phyloP scores from a whole-genome alignment of 2,113 vertebrate genomes.

The Monopterus albus region DNA sequence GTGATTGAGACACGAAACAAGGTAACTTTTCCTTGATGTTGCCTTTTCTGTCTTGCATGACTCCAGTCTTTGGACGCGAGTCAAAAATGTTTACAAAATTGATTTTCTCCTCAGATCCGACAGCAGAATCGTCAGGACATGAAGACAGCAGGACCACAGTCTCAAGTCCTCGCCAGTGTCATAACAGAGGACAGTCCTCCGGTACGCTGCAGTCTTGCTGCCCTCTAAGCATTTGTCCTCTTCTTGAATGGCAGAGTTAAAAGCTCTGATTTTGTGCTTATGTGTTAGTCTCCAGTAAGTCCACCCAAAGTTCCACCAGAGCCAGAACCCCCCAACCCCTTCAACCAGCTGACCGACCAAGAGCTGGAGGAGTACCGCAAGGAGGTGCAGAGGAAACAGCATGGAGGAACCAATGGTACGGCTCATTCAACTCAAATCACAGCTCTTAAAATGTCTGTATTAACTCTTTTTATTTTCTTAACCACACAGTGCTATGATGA shows the following conservation, averaged over 20 bases:
- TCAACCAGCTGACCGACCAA: slow-evolving; percentile 95
- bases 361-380: slow-evolving; percentile 96
- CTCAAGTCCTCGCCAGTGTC: slow-evolving; percentile 92
- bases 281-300: slow-evolving; percentile 87
- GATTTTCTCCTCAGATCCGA: slow-evolving; percentile 86
- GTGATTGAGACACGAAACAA: slow-evolving; percentile 98
- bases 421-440: not conserved
- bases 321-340: slow-evolving; percentile 92
- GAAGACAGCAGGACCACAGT: slow-evolving; percentile 96
- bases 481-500: no score
- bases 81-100: not conserved
- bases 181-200: slow-evolving; percentile 91
- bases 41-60: not conserved
- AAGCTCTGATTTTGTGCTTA: slow-evolving; percentile 15
- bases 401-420: slow-evolving; percentile 85
- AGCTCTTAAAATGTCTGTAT: not conserved
- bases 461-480: not conserved
- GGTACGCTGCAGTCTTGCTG: slow-evolving; percentile 70
- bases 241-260: not conserved
- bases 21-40: slow-evolving; percentile 70
- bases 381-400: slow-evolving; percentile 95
- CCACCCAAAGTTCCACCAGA: slow-evolving; percentile 73
- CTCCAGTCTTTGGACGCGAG: not conserved
- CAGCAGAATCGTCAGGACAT: slow-evolving; percentile 97
- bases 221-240: not conserved